Evolutionary conservation across 2,113 vertebrate species (phyloP), one percentile per base, ranked within the genome.

Genomic region (Mandrillus leucophaeus): DNA sequence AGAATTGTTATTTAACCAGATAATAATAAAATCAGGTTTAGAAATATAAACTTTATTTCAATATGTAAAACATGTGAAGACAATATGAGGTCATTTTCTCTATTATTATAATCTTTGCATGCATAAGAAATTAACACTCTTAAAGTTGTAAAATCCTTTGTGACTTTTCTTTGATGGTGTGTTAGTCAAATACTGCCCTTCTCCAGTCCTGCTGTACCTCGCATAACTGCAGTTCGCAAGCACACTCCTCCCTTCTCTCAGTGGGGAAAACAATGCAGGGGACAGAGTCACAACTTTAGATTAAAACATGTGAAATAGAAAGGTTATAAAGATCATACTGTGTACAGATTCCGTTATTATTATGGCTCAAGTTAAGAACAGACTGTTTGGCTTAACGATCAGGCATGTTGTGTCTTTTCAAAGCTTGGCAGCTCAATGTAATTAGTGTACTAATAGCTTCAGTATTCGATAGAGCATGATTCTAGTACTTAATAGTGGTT

Each of bases 1-100:
- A 66, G 95, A 83, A 18, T 76, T 93, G 50, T 90, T 97, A 80
- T 25, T 83, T 92, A 94, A 25, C 14, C 82, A 40, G 68, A 5
- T 90, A 96, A 97, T 40, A 96, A 86, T 76, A 57, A 95, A 97
- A 92, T 22, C 2, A 27, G 23, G 27, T 97, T 96, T 95, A 73
- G 70, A 91, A 90, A 97, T 95, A 27, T 75, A 76, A 35, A 6
- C 2, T 86, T 48, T 57, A 75, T 70, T 93, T 95, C 88, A 93
- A 83, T 50, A 48, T 72, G 13, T 76, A 93, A 97, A 55, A 64
- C 11, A 38, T 45, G 0, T 84, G 88, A 95, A 32, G 1, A 55
- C 50, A 38, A 81, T 81, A 18, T 88, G 6, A 96, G 94, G 96
- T 94, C 20, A 94, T 0, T 43, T 90, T 97, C 90, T 22, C 68